phyloP scores from a whole-genome alignment of 2,888 invertebrate genomes.

The Pseudococcus viburni region DNA sequence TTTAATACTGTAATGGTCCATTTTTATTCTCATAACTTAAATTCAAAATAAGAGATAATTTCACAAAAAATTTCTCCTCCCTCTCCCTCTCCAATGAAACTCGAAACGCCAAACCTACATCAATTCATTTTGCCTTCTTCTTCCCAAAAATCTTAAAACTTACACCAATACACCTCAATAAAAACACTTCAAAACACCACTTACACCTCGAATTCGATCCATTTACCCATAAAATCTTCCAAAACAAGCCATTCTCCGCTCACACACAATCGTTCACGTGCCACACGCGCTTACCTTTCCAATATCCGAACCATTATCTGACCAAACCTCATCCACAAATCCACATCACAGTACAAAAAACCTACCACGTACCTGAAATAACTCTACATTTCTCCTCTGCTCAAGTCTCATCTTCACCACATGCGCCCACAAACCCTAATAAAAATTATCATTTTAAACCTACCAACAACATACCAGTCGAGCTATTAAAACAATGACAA shows the following conservation, averaged over 20 bases:
- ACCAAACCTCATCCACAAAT: background rate
- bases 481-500: conserved; percentile 28
- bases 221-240: background rate
- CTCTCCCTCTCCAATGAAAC: no score
- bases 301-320: background rate
- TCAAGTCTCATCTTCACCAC: background rate
- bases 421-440: background rate
- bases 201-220: background rate
- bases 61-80: no score
- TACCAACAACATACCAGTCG: background rate
- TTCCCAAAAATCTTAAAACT: background rate
- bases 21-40: no score
- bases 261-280: background rate
- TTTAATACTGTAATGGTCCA: no score
- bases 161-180: background rate
- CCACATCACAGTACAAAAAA: background rate
- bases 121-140: background rate
- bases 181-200: conserved; percentile 13
- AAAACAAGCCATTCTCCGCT: background rate
- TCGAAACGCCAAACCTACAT: no score
- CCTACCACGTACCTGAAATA: background rate
- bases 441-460: conserved; percentile 49
- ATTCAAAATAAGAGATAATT: no score
- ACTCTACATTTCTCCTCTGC: background rate
- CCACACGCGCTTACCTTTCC: background rate